Conservation (phyloP, 2,113 vertebrate genomes). For the Coracopsis vasa region DNA sequence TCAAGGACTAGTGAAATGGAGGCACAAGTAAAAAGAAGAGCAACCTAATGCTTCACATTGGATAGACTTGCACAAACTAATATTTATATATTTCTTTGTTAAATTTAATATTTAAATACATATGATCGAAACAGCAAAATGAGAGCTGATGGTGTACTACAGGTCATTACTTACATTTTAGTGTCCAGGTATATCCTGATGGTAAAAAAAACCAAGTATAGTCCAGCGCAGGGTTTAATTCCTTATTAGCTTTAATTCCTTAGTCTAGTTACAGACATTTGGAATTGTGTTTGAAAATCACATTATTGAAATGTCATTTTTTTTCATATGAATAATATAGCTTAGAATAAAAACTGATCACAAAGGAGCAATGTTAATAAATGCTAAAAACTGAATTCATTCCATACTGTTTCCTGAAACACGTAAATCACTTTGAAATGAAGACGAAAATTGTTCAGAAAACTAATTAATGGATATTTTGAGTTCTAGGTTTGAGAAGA, state of each 20-base stretch:
- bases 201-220: neutral
- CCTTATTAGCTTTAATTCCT: neutral
- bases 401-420: neutral
- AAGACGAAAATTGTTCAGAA: neutral
- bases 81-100: neutral
- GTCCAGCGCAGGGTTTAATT: neutral
- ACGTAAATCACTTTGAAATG: neutral
- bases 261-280: neutral
- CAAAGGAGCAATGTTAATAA: neutral
- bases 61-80: neutral
- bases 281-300: neutral
- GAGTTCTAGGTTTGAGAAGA: neutral
- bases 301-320: neutral
- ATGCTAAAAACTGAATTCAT: neutral
- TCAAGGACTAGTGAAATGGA: neutral
- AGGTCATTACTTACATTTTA: neutral
- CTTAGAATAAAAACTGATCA: neutral
- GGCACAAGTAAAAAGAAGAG: neutral
- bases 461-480: neutral
- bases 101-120: neutral
- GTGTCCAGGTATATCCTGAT: neutral
- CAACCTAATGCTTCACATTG: neutral
- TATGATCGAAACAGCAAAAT: neutral
- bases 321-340: neutral
- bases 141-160: neutral